Conservation (phyloP, 2,113 vertebrate species). For the Bubo bubo region DNA sequence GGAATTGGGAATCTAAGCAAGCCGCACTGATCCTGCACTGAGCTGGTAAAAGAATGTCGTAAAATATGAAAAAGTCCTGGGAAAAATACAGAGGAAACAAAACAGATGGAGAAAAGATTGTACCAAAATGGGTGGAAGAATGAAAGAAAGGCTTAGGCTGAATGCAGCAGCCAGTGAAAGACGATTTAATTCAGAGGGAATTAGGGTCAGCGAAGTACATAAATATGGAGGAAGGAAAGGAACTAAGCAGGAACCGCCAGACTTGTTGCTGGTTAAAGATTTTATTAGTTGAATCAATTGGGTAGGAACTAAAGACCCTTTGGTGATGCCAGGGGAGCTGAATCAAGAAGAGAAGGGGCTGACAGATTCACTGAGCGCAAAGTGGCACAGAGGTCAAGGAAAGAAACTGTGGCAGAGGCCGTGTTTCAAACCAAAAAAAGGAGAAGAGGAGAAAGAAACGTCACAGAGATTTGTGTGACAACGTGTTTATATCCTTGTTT, state of each 20-base stretch:
- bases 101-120: neutral
- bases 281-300: neutral
- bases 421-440: neutral
- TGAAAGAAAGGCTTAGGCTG: neutral
- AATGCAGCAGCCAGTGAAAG: neutral
- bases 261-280: neutral
- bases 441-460: neutral
- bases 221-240: neutral
- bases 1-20: neutral
- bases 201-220: neutral
- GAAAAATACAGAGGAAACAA: neutral
- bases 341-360: accelerated
- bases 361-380: neutral
- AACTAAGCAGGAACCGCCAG: neutral
- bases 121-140: neutral
- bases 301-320: neutral
- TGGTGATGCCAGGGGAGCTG: neutral
- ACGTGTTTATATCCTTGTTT: accelerated
- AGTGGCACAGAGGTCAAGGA: neutral
- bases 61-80: neutral
- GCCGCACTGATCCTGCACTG: neutral
- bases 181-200: neutral
- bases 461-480: neutral
- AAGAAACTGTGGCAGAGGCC: neutral
- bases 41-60: neutral